Conservation (phyloP, 2,797 vertebrate genomes). For the Enteromius anoplus region DNA sequence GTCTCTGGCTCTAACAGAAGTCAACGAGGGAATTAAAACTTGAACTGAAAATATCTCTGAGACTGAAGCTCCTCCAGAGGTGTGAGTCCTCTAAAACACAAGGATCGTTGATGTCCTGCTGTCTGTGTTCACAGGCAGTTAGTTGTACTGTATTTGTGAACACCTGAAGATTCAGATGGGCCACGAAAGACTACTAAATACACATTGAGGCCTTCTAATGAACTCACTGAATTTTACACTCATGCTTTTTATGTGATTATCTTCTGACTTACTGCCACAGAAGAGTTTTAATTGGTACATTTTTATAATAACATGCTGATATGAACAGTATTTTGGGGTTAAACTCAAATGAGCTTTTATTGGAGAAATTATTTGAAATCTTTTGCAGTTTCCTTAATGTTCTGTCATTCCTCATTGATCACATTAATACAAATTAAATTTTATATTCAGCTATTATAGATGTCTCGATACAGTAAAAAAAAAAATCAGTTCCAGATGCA, state of each 20-base stretch:
- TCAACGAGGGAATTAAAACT: background rate
- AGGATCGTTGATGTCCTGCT: background rate
- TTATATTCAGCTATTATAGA: background rate
- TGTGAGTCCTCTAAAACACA: background rate
- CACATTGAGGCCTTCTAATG: slow-evolving; percentile 1
- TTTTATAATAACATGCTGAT: background rate
- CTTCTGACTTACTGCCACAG: background rate
- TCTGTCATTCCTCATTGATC: background rate
- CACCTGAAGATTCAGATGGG: background rate
- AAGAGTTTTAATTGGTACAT: background rate
- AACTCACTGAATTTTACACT: background rate
- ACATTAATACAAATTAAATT: background rate
- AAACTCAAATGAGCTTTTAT: background rate
- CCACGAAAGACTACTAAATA: slow-evolving; percentile 2
- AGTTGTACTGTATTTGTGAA: background rate
- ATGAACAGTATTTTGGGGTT: background rate
- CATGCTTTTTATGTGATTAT: slow-evolving; percentile 3
- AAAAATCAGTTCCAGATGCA: background rate
- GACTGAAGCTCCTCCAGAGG: background rate
- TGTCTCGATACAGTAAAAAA: background rate
- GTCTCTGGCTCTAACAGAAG: background rate
- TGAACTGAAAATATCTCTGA: background rate
- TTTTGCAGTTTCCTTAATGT: background rate
- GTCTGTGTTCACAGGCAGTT: background rate
- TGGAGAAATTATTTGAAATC: background rate